Evolutionary conservation across 2,113 vertebrate species (phyloP), one percentile per base, ranked within the genome.

Genomic region (Cyprinodon tularosa): DNA sequence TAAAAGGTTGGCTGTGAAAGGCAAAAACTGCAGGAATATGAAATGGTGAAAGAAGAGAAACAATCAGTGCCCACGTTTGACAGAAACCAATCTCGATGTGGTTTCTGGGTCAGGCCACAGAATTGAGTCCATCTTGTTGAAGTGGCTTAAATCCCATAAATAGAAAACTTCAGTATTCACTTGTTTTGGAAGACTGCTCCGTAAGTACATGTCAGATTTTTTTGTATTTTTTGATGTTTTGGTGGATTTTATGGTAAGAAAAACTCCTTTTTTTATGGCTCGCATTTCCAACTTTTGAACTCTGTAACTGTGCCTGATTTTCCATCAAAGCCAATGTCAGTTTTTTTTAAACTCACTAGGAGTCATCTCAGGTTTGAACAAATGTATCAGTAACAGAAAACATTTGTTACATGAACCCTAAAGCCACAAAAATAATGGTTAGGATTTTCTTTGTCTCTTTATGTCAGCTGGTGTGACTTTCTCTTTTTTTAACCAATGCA

Each of bases 401-500:
- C 57, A 72, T 74, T 69, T 78, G 60, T 72, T 53, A 82, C 14
- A 48, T 78, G 61, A 68, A 42, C 2, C 50, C 0, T 71, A 64
- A 81, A 65, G 53, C 71, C 0, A 5, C 67, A 44, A 72, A 84
- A 68, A 47, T 47, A 74, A 40, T 44, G 74, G 44, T 71, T n/a
- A 65, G 69, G 57, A 65, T 69, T 84, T 44, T 50, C 66, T 72
- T 62, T 77, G 1, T 22, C 80, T 76, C 71, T 87, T 85, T 86
- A 76, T 85, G 85, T 76, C 70, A 73, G 64, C 80, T 69, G 38
- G 68, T 73, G 79, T 84, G 80, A 86, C 77, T 79, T 80, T 86
- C 17, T 53, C 50, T 53, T 20, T 53, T 20, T 53, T 92, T 81
- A 66, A 73, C 71, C 62, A 68, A 77, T 78, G 63, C 68, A 77